These are phyloP conservation scores for Lophius americanus DNA, from an alignment of 2,797 vertebrate species.

Conservation along the genomic window DNA sequence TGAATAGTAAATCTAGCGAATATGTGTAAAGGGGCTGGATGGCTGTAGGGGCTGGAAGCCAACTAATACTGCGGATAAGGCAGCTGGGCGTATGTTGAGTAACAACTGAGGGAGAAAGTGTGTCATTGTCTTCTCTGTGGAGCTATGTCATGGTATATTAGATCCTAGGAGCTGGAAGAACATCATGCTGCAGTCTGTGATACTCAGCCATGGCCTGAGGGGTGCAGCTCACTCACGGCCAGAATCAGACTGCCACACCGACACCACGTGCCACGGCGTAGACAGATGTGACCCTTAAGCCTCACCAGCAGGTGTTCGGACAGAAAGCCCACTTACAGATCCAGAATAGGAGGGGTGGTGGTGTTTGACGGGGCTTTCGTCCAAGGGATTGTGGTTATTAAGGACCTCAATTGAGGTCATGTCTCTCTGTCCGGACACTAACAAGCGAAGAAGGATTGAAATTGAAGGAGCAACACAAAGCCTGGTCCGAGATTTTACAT, in stretches of 20 bases:
- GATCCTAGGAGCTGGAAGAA: constrained; percentile 28
- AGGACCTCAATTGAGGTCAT: constrained; percentile 80
- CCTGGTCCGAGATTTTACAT: constrained; percentile 32
- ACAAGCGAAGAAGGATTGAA: constrained; percentile 39
- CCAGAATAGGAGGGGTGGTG: constrained; percentile 28
- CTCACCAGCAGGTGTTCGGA: constrained; percentile 52
- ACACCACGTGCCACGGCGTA: constrained; percentile 63
- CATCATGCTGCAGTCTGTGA: constrained; percentile 29
- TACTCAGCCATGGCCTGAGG: constrained; percentile 43
- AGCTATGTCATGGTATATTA: constrained; percentile 42
- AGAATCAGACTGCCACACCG: constrained; percentile 61
- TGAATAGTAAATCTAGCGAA: constrained; percentile 1
- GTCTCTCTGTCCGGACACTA: constrained; percentile 57
- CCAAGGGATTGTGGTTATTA: constrained; percentile 76
- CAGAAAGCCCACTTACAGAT: constrained; percentile 44
- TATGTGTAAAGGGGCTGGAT: not conserved
- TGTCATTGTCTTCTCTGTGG: constrained; percentile 22
- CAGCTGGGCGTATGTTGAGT: constrained; percentile 9
- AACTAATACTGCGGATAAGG: not conserved
- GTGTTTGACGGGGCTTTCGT: constrained; percentile 44
- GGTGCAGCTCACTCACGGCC: constrained; percentile 31
- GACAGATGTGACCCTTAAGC: constrained; percentile 78
- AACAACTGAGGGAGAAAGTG: constrained; percentile 21
- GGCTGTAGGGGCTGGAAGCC: not conserved
- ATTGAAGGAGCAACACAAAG: constrained; percentile 46